phyloP scores from a whole-genome alignment of 2,113 vertebrate species.

The Smithornis capensis region DNA sequence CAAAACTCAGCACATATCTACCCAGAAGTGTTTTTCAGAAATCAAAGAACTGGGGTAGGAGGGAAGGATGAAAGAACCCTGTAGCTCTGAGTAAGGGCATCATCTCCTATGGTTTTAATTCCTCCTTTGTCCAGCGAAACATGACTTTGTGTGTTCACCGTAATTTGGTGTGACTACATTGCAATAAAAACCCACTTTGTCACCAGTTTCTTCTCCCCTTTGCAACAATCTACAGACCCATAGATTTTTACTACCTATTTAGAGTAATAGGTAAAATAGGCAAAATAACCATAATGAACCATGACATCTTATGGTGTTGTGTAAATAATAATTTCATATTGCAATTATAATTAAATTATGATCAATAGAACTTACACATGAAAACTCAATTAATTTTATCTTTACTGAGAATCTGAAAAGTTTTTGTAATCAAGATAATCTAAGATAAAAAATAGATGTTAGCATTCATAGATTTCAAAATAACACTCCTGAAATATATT shows the following conservation, averaged over 20 bases:
- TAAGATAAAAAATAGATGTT: neutral
- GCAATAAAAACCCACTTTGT: neutral
- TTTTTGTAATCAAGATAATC: neutral
- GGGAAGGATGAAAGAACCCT: neutral
- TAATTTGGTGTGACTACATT: neutral
- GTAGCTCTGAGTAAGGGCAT: neutral
- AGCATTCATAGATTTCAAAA: neutral
- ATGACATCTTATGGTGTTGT: neutral
- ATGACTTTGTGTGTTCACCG: neutral
- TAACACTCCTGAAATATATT: neutral
- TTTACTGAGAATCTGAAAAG: neutral
- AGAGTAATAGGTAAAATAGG: no score
- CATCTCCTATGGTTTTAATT: neutral
- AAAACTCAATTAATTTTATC: neutral
- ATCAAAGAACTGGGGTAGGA: neutral
- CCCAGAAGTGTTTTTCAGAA: neutral
- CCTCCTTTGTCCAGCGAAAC: neutral
- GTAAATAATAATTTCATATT: neutral
- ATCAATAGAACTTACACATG: neutral
- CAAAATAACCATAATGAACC: neutral
- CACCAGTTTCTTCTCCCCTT: neutral
- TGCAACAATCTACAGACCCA: neutral
- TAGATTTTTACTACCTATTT: neutral
- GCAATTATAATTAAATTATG: neutral
- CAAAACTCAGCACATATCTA: neutral